These are phyloP conservation scores for Dichetophora obliterata DNA, from an alignment of 2,888 invertebrate genomes.

Conservation along the genomic window DNA sequence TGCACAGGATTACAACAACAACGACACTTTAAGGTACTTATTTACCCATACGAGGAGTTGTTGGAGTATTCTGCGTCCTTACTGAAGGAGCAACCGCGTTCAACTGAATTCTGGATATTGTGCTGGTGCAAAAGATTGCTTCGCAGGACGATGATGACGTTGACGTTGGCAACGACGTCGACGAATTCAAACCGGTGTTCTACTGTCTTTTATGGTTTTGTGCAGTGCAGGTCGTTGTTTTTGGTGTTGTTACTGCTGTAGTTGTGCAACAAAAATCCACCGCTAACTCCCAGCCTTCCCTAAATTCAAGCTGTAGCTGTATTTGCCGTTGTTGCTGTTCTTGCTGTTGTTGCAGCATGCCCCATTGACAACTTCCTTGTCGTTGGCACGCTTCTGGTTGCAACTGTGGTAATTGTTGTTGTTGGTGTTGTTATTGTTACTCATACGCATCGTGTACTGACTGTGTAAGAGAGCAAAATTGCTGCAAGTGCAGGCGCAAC, in stretches of 20 bases:
- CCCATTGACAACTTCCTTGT: conserved; percentile 14
- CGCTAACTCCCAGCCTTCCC: conserved; percentile 25
- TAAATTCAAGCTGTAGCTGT: too few relatives aligned
- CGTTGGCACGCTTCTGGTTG: not conserved
- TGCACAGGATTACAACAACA: not conserved
- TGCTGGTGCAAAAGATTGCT: conserved; percentile 44
- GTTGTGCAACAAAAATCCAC: conserved; percentile 44
- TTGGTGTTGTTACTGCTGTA: conserved; percentile 29
- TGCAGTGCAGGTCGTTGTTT: conserved; percentile 44
- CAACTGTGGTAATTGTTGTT: not conserved
- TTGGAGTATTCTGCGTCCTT: conserved; percentile 60
- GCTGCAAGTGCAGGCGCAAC: not conserved
- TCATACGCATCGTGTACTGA: not conserved
- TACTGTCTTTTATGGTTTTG: conserved; percentile 48
- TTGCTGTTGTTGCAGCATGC: conserved; percentile 47
- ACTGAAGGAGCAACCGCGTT: conserved; percentile 68
- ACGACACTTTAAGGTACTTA: not conserved
- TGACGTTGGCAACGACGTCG: conserved; percentile 41
- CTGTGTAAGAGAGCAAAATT: not conserved
- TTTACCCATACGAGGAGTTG: conserved; percentile 23
- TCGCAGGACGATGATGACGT: conserved; percentile 25
- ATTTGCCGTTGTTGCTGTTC: too few relatives aligned
- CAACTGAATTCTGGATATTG: conserved; percentile 62
- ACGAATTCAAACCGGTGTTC: conserved; percentile 31
- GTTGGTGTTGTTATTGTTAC: conserved; percentile 16